Evolutionary conservation across 2,113 vertebrate species (phyloP).

Genomic region (Oxygymnocypris stewartii): DNA sequence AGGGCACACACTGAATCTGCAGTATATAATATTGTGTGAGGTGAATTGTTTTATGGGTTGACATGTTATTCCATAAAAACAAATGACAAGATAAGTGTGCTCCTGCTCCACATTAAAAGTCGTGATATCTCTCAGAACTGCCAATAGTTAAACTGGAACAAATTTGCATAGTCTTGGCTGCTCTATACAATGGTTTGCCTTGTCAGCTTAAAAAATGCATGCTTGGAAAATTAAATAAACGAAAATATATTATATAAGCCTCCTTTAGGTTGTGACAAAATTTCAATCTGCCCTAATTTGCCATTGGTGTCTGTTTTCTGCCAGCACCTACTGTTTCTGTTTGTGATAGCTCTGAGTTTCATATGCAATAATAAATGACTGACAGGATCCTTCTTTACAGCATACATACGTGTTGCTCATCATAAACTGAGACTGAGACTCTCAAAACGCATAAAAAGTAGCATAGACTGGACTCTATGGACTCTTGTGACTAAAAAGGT

Average conservation of each 20-base stretch:
- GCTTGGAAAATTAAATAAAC: background rate
- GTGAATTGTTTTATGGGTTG: background rate
- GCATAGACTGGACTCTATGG: background rate
- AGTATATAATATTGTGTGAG: background rate
- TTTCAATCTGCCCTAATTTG: background rate
- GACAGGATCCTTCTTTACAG: background rate
- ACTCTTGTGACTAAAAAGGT: background rate
- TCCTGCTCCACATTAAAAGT: slow-evolving; percentile 3
- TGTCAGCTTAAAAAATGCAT: slow-evolving; percentile 3
- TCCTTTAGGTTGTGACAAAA: background rate
- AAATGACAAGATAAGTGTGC: background rate
- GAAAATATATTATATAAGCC: background rate
- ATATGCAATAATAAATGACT: background rate
- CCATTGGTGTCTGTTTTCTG: slow-evolving; percentile 1
- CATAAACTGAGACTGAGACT: background rate
- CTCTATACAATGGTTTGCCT: background rate
- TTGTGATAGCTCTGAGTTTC: background rate
- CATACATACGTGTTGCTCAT: background rate
- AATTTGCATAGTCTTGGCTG: background rate
- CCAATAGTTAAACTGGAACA: background rate
- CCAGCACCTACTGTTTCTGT: background rate
- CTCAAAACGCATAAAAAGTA: background rate
- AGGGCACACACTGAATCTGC: background rate
- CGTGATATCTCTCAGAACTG: background rate
- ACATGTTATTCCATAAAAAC: background rate